These are phyloP conservation scores for Anisognathus igniventris DNA, from an alignment of 2,797 vertebrate genomes.

Conservation along the genomic window DNA sequence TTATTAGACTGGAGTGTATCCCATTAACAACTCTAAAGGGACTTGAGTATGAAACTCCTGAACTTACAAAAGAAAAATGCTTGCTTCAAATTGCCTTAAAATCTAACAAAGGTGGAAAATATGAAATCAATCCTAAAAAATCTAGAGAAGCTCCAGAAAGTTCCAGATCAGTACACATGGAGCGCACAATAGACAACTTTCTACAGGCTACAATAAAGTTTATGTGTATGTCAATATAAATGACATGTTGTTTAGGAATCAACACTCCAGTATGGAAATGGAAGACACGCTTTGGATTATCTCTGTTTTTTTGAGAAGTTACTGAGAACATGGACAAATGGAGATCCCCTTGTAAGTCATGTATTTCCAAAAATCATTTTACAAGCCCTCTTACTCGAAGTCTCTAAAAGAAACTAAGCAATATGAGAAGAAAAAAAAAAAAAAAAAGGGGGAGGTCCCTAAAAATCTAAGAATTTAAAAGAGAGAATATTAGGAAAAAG, in stretches of 20 bases:
- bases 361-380: background rate
- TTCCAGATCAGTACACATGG: background rate
- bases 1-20: background rate
- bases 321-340: background rate
- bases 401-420: background rate
- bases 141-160: background rate
- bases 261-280: background rate
- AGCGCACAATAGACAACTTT: background rate
- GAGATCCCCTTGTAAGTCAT: background rate
- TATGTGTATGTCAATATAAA: background rate
- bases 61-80: background rate
- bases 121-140: background rate
- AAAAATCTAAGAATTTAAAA: background rate
- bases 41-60: background rate
- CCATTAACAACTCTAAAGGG: background rate
- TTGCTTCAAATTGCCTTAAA: background rate
- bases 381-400: background rate
- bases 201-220: background rate
- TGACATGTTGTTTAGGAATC: background rate
- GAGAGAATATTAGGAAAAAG: background rate
- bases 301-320: background rate
- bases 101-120: background rate
- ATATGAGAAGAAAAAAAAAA: background rate
- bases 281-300: fast-evolving
- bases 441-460: too few species aligned